Percentiles rank a stretch among this genome's conserved stretches.
Evolutionary conservation across 2,888 invertebrate genomes (phyloP).

Genomic region (Cantharis rufa): DNA sequence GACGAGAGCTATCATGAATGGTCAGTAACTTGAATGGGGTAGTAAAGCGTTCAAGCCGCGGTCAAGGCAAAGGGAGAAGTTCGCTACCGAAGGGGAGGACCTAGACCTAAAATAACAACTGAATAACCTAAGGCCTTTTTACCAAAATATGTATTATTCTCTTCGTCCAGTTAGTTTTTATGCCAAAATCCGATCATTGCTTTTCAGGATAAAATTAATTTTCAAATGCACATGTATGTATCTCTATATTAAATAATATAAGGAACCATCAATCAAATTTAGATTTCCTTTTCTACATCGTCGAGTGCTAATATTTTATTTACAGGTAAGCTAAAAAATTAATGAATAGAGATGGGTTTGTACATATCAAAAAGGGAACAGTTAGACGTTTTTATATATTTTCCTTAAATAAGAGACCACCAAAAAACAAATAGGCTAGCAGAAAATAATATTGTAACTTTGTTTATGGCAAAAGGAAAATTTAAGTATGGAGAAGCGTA

Average conservation of each 20-base stretch:
- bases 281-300: neutral
- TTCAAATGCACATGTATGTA: too few relatives aligned
- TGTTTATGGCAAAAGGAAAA: slow-evolving; percentile 35
- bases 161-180: neutral
- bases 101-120: slow-evolving; percentile 31
- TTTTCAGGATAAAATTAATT: neutral
- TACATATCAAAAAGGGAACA: neutral
- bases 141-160: slow-evolving; percentile 20
- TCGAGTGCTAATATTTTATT: neutral
- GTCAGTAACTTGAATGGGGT: slow-evolving; percentile 40
- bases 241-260: too few relatives aligned
- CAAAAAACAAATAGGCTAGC: neutral
- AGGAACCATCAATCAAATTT: neutral
- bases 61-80: slow-evolving; percentile 36
- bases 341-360: neutral
- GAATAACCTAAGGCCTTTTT: slow-evolving; percentile 21
- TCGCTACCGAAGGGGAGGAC: slow-evolving; percentile 22
- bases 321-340: neutral
- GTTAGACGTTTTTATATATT: neutral
- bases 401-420: slow-evolving; percentile 1
- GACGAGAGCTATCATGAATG: slow-evolving; percentile 35
- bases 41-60: slow-evolving; percentile 37
- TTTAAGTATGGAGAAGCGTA: slow-evolving; percentile 34
- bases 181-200: neutral
- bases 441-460: slow-evolving; percentile 22